phyloP scores from a whole-genome alignment of 2,797 vertebrate genomes.

The Danio tinwini region DNA sequence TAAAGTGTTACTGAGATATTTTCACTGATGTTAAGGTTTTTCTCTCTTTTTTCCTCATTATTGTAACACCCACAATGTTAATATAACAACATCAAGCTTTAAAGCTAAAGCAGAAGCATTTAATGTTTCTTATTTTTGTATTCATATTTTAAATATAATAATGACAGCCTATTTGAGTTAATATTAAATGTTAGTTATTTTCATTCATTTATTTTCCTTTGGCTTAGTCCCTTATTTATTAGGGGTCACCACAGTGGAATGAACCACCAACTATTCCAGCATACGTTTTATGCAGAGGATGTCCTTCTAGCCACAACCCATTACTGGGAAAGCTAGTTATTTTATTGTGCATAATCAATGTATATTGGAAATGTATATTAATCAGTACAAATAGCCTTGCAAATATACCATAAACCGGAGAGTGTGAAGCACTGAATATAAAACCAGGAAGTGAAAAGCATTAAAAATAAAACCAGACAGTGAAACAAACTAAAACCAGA shows the following conservation, averaged over 20 bases:
- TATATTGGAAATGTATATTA: conserved; percentile 57
- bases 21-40: background rate
- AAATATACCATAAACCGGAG: conserved; percentile 67
- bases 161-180: background rate
- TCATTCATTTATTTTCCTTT: no score
- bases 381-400: conserved; percentile 64
- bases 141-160: background rate
- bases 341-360: background rate
- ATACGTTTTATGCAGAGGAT: no score
- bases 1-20: no score
- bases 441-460: background rate
- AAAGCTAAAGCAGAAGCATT: background rate
- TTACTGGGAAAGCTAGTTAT: no score
- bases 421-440: conserved; percentile 27
- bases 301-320: no score
- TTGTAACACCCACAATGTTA: background rate
- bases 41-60: background rate
- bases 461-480: conserved; percentile 5
- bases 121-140: background rate
- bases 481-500: conserved; percentile 8
- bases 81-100: background rate
- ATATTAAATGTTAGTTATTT: no score
- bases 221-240: no score
- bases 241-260: no score
- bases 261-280: no score